These are phyloP conservation scores for Ammospiza nelsoni DNA, from an alignment of 2,113 vertebrate species.

Conservation along the genomic window DNA sequence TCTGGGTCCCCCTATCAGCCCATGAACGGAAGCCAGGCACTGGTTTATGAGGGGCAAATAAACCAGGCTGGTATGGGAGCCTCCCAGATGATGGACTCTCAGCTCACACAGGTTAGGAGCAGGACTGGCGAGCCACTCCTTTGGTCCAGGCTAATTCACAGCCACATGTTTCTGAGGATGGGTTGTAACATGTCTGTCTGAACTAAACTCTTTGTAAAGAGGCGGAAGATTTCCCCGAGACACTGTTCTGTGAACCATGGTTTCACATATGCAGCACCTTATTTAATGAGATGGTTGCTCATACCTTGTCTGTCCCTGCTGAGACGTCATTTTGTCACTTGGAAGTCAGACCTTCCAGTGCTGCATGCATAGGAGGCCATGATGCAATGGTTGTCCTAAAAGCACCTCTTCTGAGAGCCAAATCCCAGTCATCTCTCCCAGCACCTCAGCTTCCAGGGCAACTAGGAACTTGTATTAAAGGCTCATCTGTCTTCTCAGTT, in stretches of 20 bases:
- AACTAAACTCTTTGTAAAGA: not conserved
- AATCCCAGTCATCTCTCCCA: not conserved
- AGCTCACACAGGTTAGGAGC: slow-evolving; percentile 91
- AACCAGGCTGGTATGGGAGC: slow-evolving; percentile 92
- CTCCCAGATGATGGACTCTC: slow-evolving; percentile 97
- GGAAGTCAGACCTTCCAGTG: not conserved
- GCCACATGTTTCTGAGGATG: not conserved
- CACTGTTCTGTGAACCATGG: not conserved
- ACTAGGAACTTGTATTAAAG: not conserved
- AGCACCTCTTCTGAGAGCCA: not conserved
- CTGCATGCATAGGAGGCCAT: not conserved
- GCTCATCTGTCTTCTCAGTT: not conserved
- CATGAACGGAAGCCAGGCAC: slow-evolving; percentile 90
- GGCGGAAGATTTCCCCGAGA: not conserved
- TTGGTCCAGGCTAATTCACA: not conserved
- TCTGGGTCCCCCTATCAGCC: slow-evolving; percentile 95
- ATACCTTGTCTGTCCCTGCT: not conserved
- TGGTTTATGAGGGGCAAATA: slow-evolving; percentile 92
- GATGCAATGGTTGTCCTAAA: not conserved
- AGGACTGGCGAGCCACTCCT: not conserved
- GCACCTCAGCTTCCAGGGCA: not conserved
- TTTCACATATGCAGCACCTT: not conserved
- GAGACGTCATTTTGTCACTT: not conserved
- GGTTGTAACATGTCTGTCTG: slow-evolving; percentile 5
- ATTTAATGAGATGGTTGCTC: slow-evolving; percentile 10